Percentiles rank a stretch among this genome's conserved stretches.
Evolutionary conservation across 1,140 invertebrate species (phyloP).

Genomic region (Triops longicaudatus): DNA sequence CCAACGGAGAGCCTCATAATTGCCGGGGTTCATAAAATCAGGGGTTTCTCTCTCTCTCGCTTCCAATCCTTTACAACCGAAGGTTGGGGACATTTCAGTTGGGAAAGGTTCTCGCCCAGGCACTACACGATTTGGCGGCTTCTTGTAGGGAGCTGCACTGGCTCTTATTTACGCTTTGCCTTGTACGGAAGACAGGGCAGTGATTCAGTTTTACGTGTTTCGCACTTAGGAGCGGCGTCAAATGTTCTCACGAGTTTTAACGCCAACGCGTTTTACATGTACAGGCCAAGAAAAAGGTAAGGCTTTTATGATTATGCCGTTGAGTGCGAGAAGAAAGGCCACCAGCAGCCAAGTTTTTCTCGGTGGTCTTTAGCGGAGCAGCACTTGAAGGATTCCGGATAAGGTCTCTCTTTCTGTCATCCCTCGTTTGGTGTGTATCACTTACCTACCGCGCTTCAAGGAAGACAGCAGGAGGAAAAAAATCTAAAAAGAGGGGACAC

Average conservation of each 20-base stretch:
- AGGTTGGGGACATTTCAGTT: no score
- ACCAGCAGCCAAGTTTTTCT: conserved; percentile 13
- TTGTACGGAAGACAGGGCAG: not conserved
- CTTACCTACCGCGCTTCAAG: not conserved
- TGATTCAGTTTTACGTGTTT: conserved; percentile 3
- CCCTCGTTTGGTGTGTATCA: not conserved
- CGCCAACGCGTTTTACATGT: conserved; percentile 8
- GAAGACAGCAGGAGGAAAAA: not conserved
- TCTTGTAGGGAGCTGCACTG: not conserved
- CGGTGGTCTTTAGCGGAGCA: conserved; percentile 10
- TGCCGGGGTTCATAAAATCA: no score
- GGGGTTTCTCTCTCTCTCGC: no score
- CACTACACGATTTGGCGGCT: not conserved
- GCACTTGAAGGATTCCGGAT: not conserved
- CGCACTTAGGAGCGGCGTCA: not conserved
- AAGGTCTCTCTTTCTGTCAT: not conserved
- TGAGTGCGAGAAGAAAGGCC: conserved; percentile 10
- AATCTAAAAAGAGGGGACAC: not conserved
- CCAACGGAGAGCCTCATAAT: no score
- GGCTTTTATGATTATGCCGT: conserved; percentile 1
- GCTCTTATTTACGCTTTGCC: not conserved
- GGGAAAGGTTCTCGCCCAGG: no score
- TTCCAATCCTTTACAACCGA: no score
- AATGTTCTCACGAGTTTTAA: not conserved
- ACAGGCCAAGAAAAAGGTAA: not conserved